Evolutionary conservation across 2,888 invertebrate species (phyloP).

Genomic region (Watsonalla cultraria): DNA sequence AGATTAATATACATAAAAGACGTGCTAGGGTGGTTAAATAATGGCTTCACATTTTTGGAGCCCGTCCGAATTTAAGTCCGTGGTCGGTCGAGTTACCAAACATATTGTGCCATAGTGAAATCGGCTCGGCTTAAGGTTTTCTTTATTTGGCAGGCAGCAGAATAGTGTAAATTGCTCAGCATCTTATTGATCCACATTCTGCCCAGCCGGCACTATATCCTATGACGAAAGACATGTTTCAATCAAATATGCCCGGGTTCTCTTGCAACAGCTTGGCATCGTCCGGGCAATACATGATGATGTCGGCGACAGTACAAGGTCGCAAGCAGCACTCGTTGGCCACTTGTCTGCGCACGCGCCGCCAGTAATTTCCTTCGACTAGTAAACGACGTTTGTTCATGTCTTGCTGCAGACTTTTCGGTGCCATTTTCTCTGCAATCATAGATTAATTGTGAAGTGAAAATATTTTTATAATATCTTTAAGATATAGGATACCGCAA

Average conservation of each 20-base stretch:
- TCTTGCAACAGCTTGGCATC: slow-evolving; percentile 50
- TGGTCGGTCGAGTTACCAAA: not conserved
- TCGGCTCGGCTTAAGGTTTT: no score
- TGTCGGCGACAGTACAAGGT: slow-evolving; percentile 53
- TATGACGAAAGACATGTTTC: slow-evolving; percentile 12
- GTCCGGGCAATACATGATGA: slow-evolving; percentile 58
- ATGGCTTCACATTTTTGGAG: slow-evolving; percentile 3
- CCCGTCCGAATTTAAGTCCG: slow-evolving; percentile 7
- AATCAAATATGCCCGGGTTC: slow-evolving; percentile 52
- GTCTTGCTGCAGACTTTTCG: slow-evolving; percentile 42
- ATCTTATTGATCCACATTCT: not conserved
- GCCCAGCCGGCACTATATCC: not conserved
- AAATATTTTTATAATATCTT: not conserved
- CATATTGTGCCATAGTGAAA: no score
- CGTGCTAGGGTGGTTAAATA: no score
- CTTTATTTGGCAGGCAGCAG: no score
- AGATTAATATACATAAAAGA: no score
- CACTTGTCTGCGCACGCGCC: slow-evolving; percentile 53
- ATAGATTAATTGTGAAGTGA: not conserved
- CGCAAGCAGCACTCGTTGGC: slow-evolving; percentile 57
- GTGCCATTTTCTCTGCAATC: slow-evolving; percentile 53
- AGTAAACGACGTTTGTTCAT: slow-evolving; percentile 33
- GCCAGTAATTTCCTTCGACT: slow-evolving; percentile 32
- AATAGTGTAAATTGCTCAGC: no score
- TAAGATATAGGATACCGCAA: no score